Evolutionary conservation across 53 echinoderm and acorn worm genomes (phyloP).

Genomic region (Echinarachnius parma): DNA sequence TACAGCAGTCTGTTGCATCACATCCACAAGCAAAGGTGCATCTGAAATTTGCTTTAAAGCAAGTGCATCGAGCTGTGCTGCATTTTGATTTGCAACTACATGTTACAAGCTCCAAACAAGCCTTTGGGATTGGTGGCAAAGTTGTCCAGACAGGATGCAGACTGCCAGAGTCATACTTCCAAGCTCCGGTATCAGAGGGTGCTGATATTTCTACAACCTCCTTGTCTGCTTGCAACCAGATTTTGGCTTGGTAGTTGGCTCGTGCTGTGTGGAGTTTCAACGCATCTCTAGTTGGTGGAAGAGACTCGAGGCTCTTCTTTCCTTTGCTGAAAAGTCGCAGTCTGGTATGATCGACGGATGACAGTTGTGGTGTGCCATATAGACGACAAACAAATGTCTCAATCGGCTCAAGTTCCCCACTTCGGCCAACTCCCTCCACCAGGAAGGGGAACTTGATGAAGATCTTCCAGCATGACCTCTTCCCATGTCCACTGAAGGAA

Average conservation of each 20-base stretch:
- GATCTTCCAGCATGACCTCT: slow-evolving; percentile 20
- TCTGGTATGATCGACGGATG: neutral
- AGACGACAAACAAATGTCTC: slow-evolving; percentile 6
- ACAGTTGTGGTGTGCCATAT: neutral
- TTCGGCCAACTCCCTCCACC: slow-evolving; percentile 9
- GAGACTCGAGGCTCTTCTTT: slow-evolving; percentile 1
- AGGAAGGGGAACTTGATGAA: slow-evolving; percentile 1
- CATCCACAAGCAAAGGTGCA: slow-evolving; percentile 20
- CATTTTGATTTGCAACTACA: slow-evolving; percentile 22
- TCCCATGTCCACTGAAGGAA: slow-evolving; percentile 13
- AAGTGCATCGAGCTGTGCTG: neutral
- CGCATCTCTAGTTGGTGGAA: slow-evolving; percentile 18
- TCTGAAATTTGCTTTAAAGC: neutral
- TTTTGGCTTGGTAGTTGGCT: slow-evolving; percentile 22
- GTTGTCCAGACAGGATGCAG: neutral
- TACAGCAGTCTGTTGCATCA: slow-evolving; percentile 11
- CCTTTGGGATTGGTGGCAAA: neutral
- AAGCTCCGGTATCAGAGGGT: neutral
- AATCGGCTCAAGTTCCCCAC: neutral
- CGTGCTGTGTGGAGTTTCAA: neutral
- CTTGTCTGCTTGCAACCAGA: slow-evolving; percentile 15
- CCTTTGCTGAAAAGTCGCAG: slow-evolving; percentile 2
- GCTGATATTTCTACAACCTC: neutral
- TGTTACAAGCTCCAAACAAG: slow-evolving; percentile 13
- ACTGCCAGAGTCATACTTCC: neutral